These are phyloP conservation scores for Ceyx melanurus DNA, from an alignment of 2,113 vertebrate genomes.

Conservation along the genomic window DNA sequence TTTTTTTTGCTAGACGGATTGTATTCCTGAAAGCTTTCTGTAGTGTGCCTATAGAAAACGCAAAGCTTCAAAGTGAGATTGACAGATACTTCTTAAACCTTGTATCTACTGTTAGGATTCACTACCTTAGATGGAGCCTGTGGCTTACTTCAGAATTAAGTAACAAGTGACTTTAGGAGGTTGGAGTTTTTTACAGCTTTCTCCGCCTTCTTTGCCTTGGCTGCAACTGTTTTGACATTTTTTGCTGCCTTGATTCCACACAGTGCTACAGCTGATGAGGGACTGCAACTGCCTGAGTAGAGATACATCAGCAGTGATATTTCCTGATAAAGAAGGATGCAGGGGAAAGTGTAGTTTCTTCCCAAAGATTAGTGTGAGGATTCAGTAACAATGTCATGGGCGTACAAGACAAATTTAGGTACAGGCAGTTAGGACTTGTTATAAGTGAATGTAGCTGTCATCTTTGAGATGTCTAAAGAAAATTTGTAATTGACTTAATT, in stretches of 20 bases:
- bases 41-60: neutral
- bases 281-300: neutral
- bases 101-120: neutral
- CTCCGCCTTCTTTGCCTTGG: neutral
- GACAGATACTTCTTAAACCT: neutral
- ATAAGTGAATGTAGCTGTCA: neutral
- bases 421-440: neutral
- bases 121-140: neutral
- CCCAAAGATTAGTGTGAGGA: neutral
- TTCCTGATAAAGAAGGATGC: neutral
- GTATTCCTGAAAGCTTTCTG: neutral
- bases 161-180: neutral
- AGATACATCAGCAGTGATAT: neutral
- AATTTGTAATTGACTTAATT: neutral
- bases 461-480: neutral
- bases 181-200: neutral
- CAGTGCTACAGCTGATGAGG: neutral
- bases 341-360: neutral
- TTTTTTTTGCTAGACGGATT: neutral
- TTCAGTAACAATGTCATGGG: neutral
- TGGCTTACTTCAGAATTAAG: neutral
- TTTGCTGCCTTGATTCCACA: neutral
- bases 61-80: neutral
- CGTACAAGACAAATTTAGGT: accelerated
- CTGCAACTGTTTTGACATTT: neutral